A percentile compares a stretch with the other conserved stretches of the same genome.
Conservation (phyloP, 2,888 invertebrate species). For the Drepana falcataria region DNA sequence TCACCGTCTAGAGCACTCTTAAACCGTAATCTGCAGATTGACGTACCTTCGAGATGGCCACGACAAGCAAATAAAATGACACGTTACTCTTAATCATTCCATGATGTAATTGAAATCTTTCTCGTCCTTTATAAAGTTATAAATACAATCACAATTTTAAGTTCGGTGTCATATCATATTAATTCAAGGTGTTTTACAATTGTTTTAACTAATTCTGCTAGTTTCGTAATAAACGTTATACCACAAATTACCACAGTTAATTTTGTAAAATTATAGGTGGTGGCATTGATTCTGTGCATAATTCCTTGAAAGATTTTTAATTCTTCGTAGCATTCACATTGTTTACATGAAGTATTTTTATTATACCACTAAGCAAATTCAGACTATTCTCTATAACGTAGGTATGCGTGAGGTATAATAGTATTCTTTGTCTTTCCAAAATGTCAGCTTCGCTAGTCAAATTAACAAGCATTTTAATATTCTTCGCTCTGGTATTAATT, state of each 20-base stretch:
- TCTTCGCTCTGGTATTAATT: too few relatives aligned
- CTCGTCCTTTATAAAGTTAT: slow-evolving; percentile 26
- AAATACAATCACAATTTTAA: background rate
- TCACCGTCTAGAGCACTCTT: slow-evolving; percentile 73
- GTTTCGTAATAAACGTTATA: background rate
- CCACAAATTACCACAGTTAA: background rate
- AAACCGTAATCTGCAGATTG: slow-evolving; percentile 76
- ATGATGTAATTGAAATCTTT: slow-evolving; percentile 32
- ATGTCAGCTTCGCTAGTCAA: too few relatives aligned
- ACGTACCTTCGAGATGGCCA: slow-evolving; percentile 69
- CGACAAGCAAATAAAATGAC: slow-evolving; percentile 70
- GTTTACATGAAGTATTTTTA: background rate
- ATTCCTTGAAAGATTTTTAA: background rate
- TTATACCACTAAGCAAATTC: background rate
- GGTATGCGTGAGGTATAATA: too few relatives aligned
- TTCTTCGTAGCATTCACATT: background rate
- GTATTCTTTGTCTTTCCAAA: too few relatives aligned
- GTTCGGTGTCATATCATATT: background rate
- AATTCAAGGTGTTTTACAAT: background rate
- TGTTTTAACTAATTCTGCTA: background rate
- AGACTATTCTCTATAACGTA: background rate
- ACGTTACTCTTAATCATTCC: slow-evolving; percentile 56
- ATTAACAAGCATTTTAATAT: too few relatives aligned
- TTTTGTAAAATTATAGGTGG: background rate
- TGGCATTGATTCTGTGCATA: background rate